Evolutionary conservation across 2,113 vertebrate species (phyloP).

Genomic region (Piprites chloris): DNA sequence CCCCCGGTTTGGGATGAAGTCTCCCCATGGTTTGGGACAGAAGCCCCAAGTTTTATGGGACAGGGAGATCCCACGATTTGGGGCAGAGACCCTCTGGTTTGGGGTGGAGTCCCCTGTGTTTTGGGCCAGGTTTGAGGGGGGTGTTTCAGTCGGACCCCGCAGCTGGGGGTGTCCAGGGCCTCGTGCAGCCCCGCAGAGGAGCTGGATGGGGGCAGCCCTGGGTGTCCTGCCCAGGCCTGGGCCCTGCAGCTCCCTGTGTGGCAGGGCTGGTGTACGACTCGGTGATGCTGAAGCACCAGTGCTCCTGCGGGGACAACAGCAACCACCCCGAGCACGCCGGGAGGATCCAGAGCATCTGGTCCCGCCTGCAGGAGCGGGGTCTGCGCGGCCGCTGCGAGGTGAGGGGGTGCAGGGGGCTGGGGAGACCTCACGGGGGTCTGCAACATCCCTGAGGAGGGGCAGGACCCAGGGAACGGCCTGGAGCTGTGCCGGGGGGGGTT

Average conservation of each 20-base stretch:
- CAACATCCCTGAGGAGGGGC: too few species aligned
- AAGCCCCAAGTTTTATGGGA: too few species aligned
- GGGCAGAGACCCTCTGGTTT: background rate
- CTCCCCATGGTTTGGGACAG: too few species aligned
- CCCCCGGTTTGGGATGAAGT: too few species aligned
- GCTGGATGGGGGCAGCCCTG: background rate
- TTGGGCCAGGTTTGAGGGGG: background rate
- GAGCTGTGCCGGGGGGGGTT: too few species aligned
- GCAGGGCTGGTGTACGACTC: constrained; percentile 90
- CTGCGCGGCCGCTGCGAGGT: constrained; percentile 89
- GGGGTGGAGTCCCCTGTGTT: too few species aligned
- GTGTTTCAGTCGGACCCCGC: accelerated
- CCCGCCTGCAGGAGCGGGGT: constrained; percentile 85
- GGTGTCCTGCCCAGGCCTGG: too few species aligned
- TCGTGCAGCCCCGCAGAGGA: background rate
- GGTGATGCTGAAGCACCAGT: constrained; percentile 92
- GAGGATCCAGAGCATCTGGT: constrained; percentile 91
- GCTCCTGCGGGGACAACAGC: constrained; percentile 88
- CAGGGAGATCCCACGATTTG: background rate
- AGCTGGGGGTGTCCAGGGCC: accelerated
- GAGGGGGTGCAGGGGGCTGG: background rate
- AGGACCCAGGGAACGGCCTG: too few species aligned
- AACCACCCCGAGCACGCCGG: constrained; percentile 85
- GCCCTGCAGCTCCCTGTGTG: background rate
- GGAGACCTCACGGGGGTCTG: too few species aligned